These are phyloP conservation scores for Zaprionus davidi DNA, from an alignment of 1,140 invertebrate genomes.

Conservation along the genomic window DNA sequence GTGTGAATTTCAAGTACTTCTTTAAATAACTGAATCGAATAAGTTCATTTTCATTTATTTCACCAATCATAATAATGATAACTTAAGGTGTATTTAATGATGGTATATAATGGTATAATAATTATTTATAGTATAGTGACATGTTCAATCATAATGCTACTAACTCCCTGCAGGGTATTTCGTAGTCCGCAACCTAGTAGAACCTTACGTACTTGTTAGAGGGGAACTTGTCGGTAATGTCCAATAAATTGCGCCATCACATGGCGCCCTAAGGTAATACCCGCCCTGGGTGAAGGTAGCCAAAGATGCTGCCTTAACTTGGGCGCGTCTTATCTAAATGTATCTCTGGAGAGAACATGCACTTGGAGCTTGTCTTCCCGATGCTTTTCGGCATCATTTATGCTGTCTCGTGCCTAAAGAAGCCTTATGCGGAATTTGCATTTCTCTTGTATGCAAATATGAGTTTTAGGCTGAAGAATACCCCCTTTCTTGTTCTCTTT, in stretches of 20 bases:
- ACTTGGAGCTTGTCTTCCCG: background rate
- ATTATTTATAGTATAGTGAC: too few species aligned
- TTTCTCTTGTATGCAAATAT: slow-evolving; percentile 23
- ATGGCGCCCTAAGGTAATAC: background rate
- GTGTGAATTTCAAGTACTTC: too few species aligned
- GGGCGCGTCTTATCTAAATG: background rate
- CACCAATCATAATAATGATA: too few species aligned
- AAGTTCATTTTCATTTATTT: too few species aligned
- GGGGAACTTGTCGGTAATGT: background rate
- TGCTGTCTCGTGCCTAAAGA: background rate
- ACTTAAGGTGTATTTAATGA: too few species aligned
- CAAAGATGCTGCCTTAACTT: background rate
- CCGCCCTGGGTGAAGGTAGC: background rate
- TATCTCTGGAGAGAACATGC: background rate
- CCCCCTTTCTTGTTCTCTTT: background rate
- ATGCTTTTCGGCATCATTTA: slow-evolving; percentile 7
- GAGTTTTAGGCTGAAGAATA: background rate
- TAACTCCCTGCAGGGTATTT: background rate
- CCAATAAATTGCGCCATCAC: background rate
- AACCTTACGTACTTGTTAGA: background rate
- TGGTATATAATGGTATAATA: too few species aligned
- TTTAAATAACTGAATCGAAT: too few species aligned
- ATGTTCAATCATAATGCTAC: too few species aligned
- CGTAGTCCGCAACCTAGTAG: background rate
- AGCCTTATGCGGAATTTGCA: slow-evolving; percentile 8